phyloP scores from a whole-genome alignment of 2,888 invertebrate species.

The Drosophila limbata region DNA sequence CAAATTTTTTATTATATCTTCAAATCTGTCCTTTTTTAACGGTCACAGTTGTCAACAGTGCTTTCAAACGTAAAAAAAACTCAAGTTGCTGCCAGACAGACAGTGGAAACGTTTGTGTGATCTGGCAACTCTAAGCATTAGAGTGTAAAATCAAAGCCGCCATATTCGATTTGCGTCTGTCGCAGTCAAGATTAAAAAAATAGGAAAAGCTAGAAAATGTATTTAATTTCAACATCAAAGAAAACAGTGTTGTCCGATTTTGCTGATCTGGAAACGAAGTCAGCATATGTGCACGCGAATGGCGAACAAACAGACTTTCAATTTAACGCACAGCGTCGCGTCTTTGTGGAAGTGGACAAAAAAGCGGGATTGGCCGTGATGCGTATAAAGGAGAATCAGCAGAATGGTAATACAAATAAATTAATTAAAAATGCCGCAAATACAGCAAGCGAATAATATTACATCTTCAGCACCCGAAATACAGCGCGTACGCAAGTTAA shows the following conservation, averaged over 20 bases:
- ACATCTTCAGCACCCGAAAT: conserved; percentile 67
- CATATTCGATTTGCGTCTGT: conserved; percentile 5
- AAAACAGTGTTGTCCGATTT: conserved; percentile 82
- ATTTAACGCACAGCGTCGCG: conserved; percentile 78
- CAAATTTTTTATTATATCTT: too few species aligned
- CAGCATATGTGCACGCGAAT: conserved; percentile 75
- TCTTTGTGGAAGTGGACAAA: conserved; percentile 83
- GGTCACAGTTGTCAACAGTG: too few species aligned
- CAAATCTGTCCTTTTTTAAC: too few species aligned
- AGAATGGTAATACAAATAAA: conserved; percentile 61
- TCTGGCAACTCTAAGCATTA: conserved; percentile 27
- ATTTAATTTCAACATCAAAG: conserved; percentile 83
- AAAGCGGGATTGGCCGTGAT: conserved; percentile 83
- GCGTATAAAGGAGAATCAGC: conserved; percentile 76
- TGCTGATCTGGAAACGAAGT: conserved; percentile 81
- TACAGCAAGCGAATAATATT: too few species aligned
- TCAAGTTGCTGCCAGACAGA: not conserved
- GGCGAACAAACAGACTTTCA: conserved; percentile 83
- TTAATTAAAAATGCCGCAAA: not conserved
- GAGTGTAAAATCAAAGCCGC: conserved; percentile 12
- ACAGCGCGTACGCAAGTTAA: conserved; percentile 81
- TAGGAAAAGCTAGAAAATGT: conserved; percentile 67
- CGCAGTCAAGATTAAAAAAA: not conserved
- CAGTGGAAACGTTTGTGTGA: not conserved
- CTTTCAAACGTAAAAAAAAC: too few species aligned